Conservation (phyloP, 2,888 invertebrate species). For the Hypena proboscidalis region DNA sequence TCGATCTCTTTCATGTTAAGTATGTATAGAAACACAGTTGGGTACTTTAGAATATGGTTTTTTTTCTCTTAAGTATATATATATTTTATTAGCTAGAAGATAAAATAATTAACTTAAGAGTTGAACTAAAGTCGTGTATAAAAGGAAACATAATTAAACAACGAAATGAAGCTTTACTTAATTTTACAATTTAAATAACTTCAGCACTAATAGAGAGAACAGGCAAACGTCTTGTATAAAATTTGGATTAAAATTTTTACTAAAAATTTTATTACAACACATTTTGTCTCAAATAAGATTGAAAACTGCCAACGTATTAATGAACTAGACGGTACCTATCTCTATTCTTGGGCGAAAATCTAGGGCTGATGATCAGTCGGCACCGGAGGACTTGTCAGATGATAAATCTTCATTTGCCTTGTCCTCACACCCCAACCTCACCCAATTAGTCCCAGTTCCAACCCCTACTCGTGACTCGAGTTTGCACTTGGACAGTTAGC, state of each 20-base stretch:
- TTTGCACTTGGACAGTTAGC: background rate
- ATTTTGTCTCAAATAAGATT: slow-evolving; percentile 7
- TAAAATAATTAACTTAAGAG: no score
- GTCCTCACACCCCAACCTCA: slow-evolving; percentile 78
- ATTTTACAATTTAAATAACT: no score
- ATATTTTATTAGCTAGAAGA: no score
- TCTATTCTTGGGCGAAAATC: slow-evolving; percentile 35
- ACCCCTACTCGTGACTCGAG: slow-evolving; percentile 44
- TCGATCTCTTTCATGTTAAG: slow-evolving; percentile 32
- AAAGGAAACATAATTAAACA: no score
- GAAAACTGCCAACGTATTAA: no score
- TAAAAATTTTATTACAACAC: background rate
- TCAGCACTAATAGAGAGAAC: no score
- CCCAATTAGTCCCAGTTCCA: slow-evolving; percentile 59
- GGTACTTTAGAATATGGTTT: slow-evolving; percentile 20
- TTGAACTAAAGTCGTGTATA: no score
- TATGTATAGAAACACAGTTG: slow-evolving; percentile 21
- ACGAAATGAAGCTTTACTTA: no score
- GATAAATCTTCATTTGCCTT: slow-evolving; percentile 83
- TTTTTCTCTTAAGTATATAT: no score
- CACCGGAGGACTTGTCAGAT: slow-evolving; percentile 65
- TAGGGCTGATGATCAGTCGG: slow-evolving; percentile 40
- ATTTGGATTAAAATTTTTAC: no score
- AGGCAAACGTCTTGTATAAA: no score
- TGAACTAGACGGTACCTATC: background rate